Conservation (phyloP, 1,140 invertebrate species). For the Caenorhabditis remanei region DNA sequence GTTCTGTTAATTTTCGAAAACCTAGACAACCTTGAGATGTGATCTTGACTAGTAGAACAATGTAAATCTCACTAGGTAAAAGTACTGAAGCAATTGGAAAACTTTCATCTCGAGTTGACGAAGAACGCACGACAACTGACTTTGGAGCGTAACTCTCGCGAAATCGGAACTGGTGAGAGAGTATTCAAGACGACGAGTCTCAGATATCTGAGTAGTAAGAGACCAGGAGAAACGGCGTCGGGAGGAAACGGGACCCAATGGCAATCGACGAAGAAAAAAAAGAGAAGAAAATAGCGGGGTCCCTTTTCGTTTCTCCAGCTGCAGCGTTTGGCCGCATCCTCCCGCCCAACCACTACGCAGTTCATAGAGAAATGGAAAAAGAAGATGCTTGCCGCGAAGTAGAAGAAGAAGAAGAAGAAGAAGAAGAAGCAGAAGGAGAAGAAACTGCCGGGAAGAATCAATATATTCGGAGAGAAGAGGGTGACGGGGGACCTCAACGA, state of each 20-base stretch:
- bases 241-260: conserved; percentile 40
- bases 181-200: background rate
- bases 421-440: background rate
- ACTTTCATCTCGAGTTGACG: conserved; percentile 20
- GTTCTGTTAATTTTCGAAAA: too few relatives aligned
- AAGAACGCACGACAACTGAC: conserved; percentile 51
- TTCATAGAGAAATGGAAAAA: conserved; percentile 42
- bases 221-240: conserved; percentile 35
- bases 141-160: conserved; percentile 23
- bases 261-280: conserved; percentile 12
- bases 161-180: conserved; percentile 14
- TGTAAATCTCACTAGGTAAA: background rate
- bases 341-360: conserved; percentile 1
- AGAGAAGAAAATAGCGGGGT: conserved; percentile 46
- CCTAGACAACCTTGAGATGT: too few relatives aligned
- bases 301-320: background rate
- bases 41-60: too few relatives aligned
- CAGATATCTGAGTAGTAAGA: conserved; percentile 13
- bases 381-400: conserved; percentile 18
- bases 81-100: conserved; percentile 17
- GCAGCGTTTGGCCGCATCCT: conserved; percentile 13
- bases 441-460: conserved; percentile 3
- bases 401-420: conserved; percentile 30
- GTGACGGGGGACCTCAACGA: conserved; percentile 19
- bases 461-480: conserved; percentile 52